These are phyloP conservation scores for Sebastes iracundus DNA, from an alignment of 2,797 vertebrate genomes.

Conservation along the genomic window DNA sequence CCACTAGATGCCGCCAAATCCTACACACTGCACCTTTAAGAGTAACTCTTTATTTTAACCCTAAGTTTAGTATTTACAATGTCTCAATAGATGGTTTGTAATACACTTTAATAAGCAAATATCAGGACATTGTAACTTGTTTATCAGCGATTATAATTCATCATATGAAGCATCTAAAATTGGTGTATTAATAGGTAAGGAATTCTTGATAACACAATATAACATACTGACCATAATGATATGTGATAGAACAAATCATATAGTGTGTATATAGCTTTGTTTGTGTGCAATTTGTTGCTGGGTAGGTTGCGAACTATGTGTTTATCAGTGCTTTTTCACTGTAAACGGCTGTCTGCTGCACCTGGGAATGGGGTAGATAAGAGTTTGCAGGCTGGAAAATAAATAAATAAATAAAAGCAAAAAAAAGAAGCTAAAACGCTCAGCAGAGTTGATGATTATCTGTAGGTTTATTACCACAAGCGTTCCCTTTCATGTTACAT, in stretches of 20 bases:
- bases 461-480: rapidly evolving
- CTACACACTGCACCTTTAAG: no score
- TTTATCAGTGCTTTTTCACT: background rate
- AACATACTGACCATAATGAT: background rate
- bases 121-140: background rate
- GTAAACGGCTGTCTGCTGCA: background rate
- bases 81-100: background rate
- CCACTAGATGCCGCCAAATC: no score
- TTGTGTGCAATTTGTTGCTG: no score
- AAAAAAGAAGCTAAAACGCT: background rate
- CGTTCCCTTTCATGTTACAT: background rate
- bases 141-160: background rate
- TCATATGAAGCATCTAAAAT: background rate
- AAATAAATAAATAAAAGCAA: background rate
- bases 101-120: background rate
- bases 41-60: no score
- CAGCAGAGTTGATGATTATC: background rate
- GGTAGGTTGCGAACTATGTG: background rate
- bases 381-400: background rate
- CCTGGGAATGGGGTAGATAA: background rate
- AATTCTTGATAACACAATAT: background rate
- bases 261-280: background rate
- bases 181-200: background rate
- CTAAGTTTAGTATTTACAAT: background rate
- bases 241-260: background rate